Percentiles rank a stretch among this genome's conserved stretches.
phyloP scores from a whole-genome alignment of 2,113 vertebrate species.

The Oreotragus oreotragus region DNA sequence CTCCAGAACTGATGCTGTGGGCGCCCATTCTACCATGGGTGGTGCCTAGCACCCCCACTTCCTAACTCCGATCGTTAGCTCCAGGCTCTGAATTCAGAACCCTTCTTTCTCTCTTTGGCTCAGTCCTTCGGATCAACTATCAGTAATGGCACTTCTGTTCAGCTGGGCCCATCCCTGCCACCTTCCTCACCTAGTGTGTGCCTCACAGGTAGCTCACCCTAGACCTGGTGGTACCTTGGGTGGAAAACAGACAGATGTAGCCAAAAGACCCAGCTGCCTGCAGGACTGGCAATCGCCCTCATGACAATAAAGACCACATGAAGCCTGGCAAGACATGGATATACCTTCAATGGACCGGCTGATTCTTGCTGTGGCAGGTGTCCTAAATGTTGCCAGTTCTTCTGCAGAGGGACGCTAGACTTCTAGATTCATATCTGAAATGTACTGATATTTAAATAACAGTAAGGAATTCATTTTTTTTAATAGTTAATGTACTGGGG shows the following conservation, averaged over 20 bases:
- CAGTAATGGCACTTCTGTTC: background rate
- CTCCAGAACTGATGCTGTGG: background rate
- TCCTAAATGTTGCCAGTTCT: background rate
- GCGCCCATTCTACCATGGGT: background rate
- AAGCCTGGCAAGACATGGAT: background rate
- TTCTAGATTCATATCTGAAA: background rate
- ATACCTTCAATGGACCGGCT: rapidly evolving
- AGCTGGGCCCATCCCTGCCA: background rate
- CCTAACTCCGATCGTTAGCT: background rate
- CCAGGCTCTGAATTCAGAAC: background rate
- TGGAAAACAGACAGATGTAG: background rate
- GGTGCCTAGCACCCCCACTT: background rate
- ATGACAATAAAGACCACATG: background rate
- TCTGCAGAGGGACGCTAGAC: background rate
- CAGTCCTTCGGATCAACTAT: background rate
- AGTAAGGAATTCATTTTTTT: background rate
- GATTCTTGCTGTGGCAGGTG: background rate
- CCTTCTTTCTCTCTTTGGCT: background rate
- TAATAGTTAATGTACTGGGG: background rate
- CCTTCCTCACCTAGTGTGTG: background rate
- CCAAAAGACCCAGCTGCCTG: background rate
- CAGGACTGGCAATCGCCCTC: no score
- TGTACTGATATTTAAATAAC: background rate
- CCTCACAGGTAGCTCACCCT: background rate
- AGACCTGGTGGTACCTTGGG: background rate